Evolutionary conservation across 1,140 invertebrate species (phyloP), one percentile per base, ranked within the genome.

Genomic region (Philopotamus ludificatus): DNA sequence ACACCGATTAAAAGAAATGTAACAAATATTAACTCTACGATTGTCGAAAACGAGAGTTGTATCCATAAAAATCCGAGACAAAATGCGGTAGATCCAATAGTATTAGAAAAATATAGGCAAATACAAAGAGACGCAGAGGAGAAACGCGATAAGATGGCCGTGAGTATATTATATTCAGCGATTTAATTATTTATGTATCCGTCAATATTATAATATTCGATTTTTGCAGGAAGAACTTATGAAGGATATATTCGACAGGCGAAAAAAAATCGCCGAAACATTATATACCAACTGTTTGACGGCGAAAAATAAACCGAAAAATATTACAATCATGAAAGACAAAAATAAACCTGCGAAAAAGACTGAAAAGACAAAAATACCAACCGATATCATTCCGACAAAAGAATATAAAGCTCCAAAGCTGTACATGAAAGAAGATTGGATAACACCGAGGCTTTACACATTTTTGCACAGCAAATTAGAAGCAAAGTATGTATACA

Each of bases 371-470:
- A n/a, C n/a, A n/a, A n/a, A n/a, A 57, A 26, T 26, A 4, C 22
- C 34, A 28, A n/a, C 34, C n/a, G 23, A 57, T 39, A 26, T 49
- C 4, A 34, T 34, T 4, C 4, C 12, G 4, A 12, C 3, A 7
- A 39, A 20, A 20, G 16, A 41, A 9, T n/a, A 26, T 3, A 67
- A 70, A 28, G 66, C 63, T 15, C 41, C 39, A 28, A 65, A 68
- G 50, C 25, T 65, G 2, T 70, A 65, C 22, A 65, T 65, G 61
- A 67, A 67, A 61, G 68, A 70, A 23, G 39, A 55, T 10, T 70
- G 68, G 68, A 67, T 70, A 8, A 70, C 68, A 55, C 10, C 62
- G 16, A 55, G 54, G 34, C 42, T 70, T 23, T 66, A 66, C 34
- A 16, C 60, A 42, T 70, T 70, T 62, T 22, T 70, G 15, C 53